Conservation (phyloP, 2,888 invertebrate genomes). For the Drosophila multiciliata region DNA sequence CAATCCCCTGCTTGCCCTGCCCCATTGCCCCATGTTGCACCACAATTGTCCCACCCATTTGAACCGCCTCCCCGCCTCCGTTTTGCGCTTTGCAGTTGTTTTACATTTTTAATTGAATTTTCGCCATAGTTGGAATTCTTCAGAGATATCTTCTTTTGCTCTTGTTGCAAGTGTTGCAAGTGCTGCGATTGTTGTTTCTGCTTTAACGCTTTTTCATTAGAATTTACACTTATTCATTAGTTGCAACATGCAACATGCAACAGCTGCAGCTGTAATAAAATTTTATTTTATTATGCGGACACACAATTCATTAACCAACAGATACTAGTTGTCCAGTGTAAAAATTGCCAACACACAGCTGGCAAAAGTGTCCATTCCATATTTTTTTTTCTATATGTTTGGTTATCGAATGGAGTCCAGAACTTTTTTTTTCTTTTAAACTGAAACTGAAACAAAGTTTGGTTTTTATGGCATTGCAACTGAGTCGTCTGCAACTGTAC, state of each 20-base stretch:
- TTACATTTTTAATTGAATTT: constrained; percentile 80
- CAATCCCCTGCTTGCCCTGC: not conserved
- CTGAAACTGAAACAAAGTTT: constrained; percentile 19
- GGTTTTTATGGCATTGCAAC: constrained; percentile 16
- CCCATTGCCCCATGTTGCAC: not conserved
- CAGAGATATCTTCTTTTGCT: constrained; percentile 21
- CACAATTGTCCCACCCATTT: not conserved
- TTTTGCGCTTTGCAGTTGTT: constrained; percentile 74
- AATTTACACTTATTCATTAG: constrained; percentile 81
- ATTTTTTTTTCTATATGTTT: constrained; percentile 11
- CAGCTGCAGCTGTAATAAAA: constrained; percentile 75
- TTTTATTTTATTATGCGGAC: constrained; percentile 73
- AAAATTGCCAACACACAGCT: constrained; percentile 42
- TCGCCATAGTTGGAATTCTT: constrained; percentile 78
- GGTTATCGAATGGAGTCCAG: constrained; percentile 32
- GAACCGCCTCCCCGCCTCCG: constrained; percentile 15
- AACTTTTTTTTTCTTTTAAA: not conserved
- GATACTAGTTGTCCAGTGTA: constrained; percentile 8
- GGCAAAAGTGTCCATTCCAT: constrained; percentile 34
- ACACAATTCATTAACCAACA: constrained; percentile 56
- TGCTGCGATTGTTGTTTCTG: constrained; percentile 35
- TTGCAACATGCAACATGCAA: constrained; percentile 77
- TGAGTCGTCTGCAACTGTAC: constrained; percentile 5
- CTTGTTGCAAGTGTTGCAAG: constrained; percentile 29
- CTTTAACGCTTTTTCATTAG: constrained; percentile 75